A percentile compares a stretch with the other conserved stretches of the same genome.
phyloP scores from a whole-genome alignment of 2,888 invertebrate genomes.

The Drosophila lutescens region DNA sequence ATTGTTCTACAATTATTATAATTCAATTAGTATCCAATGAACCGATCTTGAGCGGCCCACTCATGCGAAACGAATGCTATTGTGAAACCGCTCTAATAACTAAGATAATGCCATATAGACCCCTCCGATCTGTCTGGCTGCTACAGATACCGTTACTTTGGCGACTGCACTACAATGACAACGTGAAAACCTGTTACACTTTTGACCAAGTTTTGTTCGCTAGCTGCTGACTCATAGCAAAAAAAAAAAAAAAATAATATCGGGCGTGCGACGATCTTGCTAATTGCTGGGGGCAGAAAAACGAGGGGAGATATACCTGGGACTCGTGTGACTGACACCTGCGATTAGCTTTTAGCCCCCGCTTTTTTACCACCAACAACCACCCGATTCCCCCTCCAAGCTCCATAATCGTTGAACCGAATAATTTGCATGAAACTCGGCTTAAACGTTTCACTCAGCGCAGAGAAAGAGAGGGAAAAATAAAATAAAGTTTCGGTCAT shows the following conservation, averaged over 20 bases:
- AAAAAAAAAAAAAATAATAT: background rate
- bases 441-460: conserved; percentile 46
- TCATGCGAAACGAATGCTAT: conserved; percentile 29
- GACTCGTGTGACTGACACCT: conserved; percentile 74
- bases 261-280: conserved; percentile 67
- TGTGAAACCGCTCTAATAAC: conserved; percentile 21
- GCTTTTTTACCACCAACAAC: conserved; percentile 5
- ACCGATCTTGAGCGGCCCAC: conserved; percentile 41
- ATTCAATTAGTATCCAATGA: background rate
- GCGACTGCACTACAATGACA: conserved; percentile 34
- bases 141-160: conserved; percentile 60
- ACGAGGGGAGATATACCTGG: conserved; percentile 18
- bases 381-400: conserved; percentile 18
- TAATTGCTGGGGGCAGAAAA: conserved; percentile 54
- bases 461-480: background rate
- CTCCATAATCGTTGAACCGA: conserved; percentile 53
- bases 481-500: conserved; percentile 53
- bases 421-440: conserved; percentile 70
- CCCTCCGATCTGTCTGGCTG: conserved; percentile 26
- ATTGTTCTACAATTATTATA: background rate
- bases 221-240: conserved; percentile 50
- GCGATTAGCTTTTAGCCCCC: conserved; percentile 64
- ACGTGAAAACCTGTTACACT: conserved; percentile 66
- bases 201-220: conserved; percentile 36
- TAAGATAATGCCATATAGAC: background rate